Evolutionary conservation across 2,888 invertebrate genomes (phyloP).

Genomic region (Congeria kusceri): DNA sequence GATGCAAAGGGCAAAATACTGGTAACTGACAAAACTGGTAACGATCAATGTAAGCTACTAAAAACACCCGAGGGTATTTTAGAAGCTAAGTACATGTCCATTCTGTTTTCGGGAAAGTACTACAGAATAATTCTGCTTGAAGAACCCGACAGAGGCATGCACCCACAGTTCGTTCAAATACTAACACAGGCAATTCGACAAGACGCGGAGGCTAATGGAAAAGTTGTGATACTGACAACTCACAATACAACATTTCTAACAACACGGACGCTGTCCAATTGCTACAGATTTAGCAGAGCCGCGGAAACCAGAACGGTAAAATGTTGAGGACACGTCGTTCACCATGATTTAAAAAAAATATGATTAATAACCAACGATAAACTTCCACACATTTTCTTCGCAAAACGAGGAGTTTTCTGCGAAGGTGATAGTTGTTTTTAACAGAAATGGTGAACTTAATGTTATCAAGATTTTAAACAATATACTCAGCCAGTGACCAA

Average conservation of each 20-base stretch:
- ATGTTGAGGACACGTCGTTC: too few relatives aligned
- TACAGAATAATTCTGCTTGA: slow-evolving; percentile 48
- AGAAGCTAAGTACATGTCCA: slow-evolving; percentile 40
- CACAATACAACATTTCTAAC: slow-evolving; percentile 32
- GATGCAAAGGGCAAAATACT: too few relatives aligned
- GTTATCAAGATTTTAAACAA: not conserved
- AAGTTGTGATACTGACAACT: slow-evolving; percentile 37
- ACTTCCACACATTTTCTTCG: slow-evolving; percentile 18
- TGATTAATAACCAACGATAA: slow-evolving; percentile 16
- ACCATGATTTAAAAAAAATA: slow-evolving; percentile 1
- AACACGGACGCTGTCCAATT: slow-evolving; percentile 1
- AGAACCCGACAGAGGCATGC: slow-evolving; percentile 60
- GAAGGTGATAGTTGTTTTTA: slow-evolving; percentile 23
- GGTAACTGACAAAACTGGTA: too few relatives aligned
- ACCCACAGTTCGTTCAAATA: slow-evolving; percentile 55
- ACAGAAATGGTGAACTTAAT: slow-evolving; percentile 6
- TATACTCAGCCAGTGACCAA: too few relatives aligned
- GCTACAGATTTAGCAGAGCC: not conserved
- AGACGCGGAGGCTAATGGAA: not conserved
- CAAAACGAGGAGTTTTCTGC: slow-evolving; percentile 8
- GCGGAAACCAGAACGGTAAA: too few relatives aligned
- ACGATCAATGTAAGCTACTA: slow-evolving; percentile 3
- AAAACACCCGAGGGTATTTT: slow-evolving; percentile 56
- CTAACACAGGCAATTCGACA: slow-evolving; percentile 19
- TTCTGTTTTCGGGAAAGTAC: slow-evolving; percentile 24